Evolutionary conservation across 2,888 invertebrate genomes (phyloP), one percentile per base, ranked within the genome.

Genomic region (Drosophila koepferae): DNA sequence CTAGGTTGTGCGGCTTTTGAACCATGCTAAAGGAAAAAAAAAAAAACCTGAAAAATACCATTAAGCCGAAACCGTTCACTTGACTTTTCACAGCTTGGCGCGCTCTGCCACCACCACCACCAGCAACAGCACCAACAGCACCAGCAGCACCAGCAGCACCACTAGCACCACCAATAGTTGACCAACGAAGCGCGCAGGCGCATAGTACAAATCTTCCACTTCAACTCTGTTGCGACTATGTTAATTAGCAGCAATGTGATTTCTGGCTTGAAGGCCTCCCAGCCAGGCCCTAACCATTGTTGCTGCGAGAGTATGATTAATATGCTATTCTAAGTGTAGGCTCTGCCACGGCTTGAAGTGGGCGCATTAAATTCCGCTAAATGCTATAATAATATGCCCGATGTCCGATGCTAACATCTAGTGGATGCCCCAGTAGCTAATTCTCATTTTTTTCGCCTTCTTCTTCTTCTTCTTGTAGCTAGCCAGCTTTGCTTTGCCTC

Each of bases 311-410:
- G 80, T 91, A 91, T 91, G 92, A 92, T 92, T 91, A 91, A 86
- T 88, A 81, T 74, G 78, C 86, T 79, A 58, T 77, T 74, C 72
- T 72, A 64, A 77, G 71, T 76, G 68, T 56, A 62, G 69, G 54
- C 64, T 58, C 60, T 56, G 63, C 46, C 48, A 55, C n/a, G 23
- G 64, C 20, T 56, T 38, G 71, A 75, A 75, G 74, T 80, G 74
- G 77, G 58, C 78, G 79, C 90, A 83, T 85, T 90, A 91, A 91
- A 83, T 86, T 82, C 89, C 82, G 85, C 90, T 90, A 91, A 91
- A 91, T 85, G 92, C 89, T 68, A 79, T 90, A 90, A 89, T 91
- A 90, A 88, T 86, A 85, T 74, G 75, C 80, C 76, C 63, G 58
- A 56, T 53, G 51, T 60, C 46, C 53, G 65, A 53, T 59, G 31